phyloP scores from a whole-genome alignment of 2,113 vertebrate genomes.

The Etheostoma spectabile region DNA sequence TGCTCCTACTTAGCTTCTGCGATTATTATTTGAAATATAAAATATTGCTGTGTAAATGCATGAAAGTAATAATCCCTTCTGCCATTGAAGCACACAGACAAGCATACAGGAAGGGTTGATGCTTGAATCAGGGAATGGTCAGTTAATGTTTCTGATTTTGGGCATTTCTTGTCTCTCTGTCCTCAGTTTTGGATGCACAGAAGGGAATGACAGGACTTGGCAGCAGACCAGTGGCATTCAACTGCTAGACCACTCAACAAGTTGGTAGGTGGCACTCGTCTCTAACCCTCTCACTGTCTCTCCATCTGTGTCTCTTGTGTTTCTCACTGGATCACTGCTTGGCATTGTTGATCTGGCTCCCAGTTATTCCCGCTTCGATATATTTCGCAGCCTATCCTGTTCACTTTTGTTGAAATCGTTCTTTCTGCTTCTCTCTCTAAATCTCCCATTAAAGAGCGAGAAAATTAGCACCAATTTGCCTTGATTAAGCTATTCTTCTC shows the following conservation, averaged over 20 bases:
- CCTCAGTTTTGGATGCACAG: conserved; percentile 35
- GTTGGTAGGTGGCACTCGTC: conserved; percentile 58
- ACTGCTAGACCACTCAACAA: conserved; percentile 55
- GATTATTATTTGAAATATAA: neutral
- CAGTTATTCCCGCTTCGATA: neutral
- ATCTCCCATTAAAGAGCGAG: conserved; percentile 47
- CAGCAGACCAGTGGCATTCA: conserved; percentile 19
- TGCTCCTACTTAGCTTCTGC: neutral
- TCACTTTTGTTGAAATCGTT: conserved; percentile 42
- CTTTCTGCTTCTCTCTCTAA: conserved; percentile 38
- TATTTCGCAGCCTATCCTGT: conserved; percentile 13
- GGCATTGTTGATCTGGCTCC: conserved; percentile 10
- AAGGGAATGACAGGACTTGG: conserved; percentile 1
- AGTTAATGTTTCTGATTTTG: neutral
- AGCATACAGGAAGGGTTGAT: neutral
- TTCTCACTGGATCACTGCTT: conserved; percentile 18
- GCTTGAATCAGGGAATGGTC: neutral
- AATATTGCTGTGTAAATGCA: neutral
- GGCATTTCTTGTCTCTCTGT: conserved; percentile 16
- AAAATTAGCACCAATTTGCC: conserved; percentile 69
- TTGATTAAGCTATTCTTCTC: conserved; percentile 74
- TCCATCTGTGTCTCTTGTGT: conserved; percentile 42
- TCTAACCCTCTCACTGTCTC: conserved; percentile 6
- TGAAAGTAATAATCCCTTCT: neutral
- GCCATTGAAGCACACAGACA: neutral